phyloP scores from a whole-genome alignment of 2,888 invertebrate genomes.

The Spisula solida region DNA sequence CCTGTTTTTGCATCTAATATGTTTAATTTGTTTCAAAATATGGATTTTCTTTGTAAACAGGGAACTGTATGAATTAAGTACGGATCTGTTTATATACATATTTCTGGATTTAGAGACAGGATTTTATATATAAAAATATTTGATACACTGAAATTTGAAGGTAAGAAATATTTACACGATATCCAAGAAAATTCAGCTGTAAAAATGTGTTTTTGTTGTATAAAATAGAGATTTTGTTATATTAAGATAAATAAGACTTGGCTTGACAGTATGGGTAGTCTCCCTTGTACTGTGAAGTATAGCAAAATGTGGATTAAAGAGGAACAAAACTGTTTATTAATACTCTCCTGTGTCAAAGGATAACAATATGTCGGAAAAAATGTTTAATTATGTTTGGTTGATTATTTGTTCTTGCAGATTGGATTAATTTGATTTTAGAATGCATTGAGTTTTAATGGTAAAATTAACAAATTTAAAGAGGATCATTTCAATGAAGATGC shows the following conservation, averaged over 20 bases:
- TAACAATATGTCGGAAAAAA: not conserved
- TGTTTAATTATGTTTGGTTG: not conserved
- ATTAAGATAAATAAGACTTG: slow-evolving; percentile 23
- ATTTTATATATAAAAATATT: not conserved
- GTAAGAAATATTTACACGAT: not conserved
- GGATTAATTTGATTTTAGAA: too few relatives aligned
- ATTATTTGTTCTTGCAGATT: not conserved
- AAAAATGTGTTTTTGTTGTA: not conserved
- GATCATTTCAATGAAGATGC: too few relatives aligned
- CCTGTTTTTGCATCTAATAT: not conserved
- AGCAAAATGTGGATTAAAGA: slow-evolving; percentile 48
- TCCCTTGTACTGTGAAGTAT: slow-evolving; percentile 45
- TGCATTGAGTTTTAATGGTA: too few relatives aligned
- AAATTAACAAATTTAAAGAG: too few relatives aligned
- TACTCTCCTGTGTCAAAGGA: not conserved
- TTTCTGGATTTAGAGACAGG: slow-evolving; percentile 43
- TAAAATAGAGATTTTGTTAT: not conserved
- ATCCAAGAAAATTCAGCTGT: not conserved
- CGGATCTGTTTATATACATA: not conserved
- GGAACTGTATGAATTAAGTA: slow-evolving; percentile 24
- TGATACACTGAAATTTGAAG: not conserved
- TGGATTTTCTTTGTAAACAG: slow-evolving; percentile 40
- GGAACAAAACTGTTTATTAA: not conserved
- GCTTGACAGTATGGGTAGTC: slow-evolving; percentile 23
- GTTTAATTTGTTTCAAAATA: slow-evolving; percentile 8